Conservation (phyloP, 2,888 invertebrate genomes). For the Melanchra persicariae region DNA sequence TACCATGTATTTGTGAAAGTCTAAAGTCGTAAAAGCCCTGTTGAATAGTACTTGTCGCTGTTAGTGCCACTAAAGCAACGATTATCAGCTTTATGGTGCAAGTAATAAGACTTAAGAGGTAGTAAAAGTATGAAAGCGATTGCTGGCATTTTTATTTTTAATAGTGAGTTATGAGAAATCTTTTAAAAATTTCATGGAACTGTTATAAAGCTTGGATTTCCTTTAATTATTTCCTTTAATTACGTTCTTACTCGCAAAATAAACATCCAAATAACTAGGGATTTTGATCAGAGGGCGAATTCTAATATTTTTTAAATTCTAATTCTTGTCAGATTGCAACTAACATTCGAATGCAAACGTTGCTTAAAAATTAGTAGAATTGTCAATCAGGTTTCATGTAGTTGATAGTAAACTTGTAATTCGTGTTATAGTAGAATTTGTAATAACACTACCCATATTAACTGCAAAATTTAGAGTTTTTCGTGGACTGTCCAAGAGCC, state of each 20-base stretch:
- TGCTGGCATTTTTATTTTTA: slow-evolving; percentile 46
- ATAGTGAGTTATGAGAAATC: slow-evolving; percentile 32
- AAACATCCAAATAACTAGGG: background rate
- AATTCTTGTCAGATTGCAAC: too few relatives aligned
- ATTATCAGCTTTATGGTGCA: slow-evolving; percentile 74
- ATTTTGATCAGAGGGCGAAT: too few relatives aligned
- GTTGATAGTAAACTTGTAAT: background rate
- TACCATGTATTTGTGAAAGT: slow-evolving; percentile 77
- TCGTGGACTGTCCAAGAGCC: background rate
- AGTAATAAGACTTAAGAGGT: slow-evolving; percentile 65
- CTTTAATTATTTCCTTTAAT: background rate
- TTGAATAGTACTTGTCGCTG: slow-evolving; percentile 77
- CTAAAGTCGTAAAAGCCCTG: slow-evolving; percentile 74
- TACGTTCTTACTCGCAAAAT: too few relatives aligned
- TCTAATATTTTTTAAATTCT: too few relatives aligned
- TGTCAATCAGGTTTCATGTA: background rate
- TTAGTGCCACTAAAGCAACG: slow-evolving; percentile 79
- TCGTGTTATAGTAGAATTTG: background rate
- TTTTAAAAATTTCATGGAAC: slow-evolving; percentile 21
- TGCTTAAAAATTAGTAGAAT: too few relatives aligned
- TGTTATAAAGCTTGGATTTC: background rate
- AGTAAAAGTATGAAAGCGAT: slow-evolving; percentile 47
- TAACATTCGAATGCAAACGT: too few relatives aligned
- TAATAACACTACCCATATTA: too few relatives aligned
- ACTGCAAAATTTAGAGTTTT: background rate